Percentiles rank a stretch among this genome's conserved stretches.
Evolutionary conservation across 2,888 invertebrate genomes (phyloP).

Genomic region (Mesochorus sp.): DNA sequence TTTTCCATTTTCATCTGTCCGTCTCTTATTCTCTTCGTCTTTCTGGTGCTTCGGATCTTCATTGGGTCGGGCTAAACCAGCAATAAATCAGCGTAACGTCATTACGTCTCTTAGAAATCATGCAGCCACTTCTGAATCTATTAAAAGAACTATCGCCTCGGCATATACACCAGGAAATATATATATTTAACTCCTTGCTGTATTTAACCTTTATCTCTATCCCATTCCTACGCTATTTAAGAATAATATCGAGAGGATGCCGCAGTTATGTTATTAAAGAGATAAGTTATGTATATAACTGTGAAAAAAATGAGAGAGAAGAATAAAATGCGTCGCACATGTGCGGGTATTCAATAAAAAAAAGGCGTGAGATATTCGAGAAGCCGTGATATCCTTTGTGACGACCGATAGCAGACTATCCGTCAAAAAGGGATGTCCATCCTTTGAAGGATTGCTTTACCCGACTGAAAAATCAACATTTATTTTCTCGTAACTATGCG

Average conservation of each 20-base stretch:
- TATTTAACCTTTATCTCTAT: background rate
- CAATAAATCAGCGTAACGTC: constrained; percentile 77
- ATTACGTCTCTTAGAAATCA: constrained; percentile 76
- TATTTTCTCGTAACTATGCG: too few relatives aligned
- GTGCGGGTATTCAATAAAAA: background rate
- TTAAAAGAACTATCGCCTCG: constrained; percentile 61
- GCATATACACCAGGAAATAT: constrained; percentile 5
- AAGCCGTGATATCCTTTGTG: constrained; percentile 48
- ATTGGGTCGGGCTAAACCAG: constrained; percentile 72
- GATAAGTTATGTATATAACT: background rate
- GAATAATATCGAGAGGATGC: background rate
- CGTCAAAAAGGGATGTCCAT: constrained; percentile 56
- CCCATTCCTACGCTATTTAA: background rate
- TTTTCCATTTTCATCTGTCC: constrained; percentile 34
- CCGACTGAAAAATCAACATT: too few relatives aligned
- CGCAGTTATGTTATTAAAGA: background rate
- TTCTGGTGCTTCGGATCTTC: constrained; percentile 48
- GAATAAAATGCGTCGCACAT: background rate
- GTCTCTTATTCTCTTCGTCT: background rate
- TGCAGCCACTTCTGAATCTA: constrained; percentile 76
- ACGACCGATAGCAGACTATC: constrained; percentile 69
- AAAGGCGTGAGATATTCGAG: constrained; percentile 18
- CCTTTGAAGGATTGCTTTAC: too few relatives aligned
- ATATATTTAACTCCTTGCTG: constrained; percentile 6
- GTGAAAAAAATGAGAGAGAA: constrained; percentile 8